Conservation (phyloP, 1,140 invertebrate species). For the Palaemon carinicauda region DNA sequence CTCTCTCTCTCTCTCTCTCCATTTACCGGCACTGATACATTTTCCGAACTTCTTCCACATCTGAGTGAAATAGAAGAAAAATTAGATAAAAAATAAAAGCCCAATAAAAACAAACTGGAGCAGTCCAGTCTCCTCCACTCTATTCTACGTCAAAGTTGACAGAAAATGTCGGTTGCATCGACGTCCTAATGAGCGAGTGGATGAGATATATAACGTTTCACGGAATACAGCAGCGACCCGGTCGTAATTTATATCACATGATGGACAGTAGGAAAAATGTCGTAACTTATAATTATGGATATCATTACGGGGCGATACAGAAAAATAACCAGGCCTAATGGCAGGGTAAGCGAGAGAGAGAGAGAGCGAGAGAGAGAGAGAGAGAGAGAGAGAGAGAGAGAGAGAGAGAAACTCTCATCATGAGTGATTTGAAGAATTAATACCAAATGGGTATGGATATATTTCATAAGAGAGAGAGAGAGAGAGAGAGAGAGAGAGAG, state of each 20-base stretch:
- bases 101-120: no score
- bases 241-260: no score
- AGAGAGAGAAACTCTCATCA: neutral
- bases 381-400: neutral
- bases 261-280: neutral
- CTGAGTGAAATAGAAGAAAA: neutral
- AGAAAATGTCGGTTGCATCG: no score
- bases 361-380: neutral
- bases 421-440: no score
- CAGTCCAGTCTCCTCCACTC: no score
- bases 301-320: no score
- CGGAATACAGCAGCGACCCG: no score
- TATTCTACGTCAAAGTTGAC: no score
- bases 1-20: neutral
- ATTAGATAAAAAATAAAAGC: neutral
- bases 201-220: no score
- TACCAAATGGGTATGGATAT: no score
- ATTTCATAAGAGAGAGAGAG: neutral
- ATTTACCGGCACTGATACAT: neutral
- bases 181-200: no score
- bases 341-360: neutral
- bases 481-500: neutral
- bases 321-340: neutral
- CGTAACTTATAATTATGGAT: no score
- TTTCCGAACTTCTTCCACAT: neutral